Evolutionary conservation across 2,888 invertebrate species (phyloP).

Genomic region (Drosophila antonietae): DNA sequence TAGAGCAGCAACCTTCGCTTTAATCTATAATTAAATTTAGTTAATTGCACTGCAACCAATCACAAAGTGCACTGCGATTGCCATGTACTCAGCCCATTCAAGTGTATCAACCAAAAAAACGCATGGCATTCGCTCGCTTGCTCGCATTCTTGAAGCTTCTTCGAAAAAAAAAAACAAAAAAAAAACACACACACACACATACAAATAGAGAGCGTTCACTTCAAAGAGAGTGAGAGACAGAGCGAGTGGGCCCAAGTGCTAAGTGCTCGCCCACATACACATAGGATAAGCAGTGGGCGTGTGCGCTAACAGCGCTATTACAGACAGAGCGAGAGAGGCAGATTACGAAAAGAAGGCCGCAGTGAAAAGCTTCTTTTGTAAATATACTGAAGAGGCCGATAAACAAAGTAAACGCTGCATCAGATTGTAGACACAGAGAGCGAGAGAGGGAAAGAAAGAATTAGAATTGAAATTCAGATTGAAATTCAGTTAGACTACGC

Average conservation of each 20-base stretch:
- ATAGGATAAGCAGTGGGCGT: conserved; percentile 37
- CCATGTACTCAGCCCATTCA: conserved; percentile 27
- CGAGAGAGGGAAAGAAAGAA: conserved; percentile 7
- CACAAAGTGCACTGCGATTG: conserved; percentile 19
- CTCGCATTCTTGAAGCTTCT: conserved; percentile 57
- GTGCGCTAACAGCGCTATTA: conserved; percentile 34
- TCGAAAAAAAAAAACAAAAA: conserved; percentile 12
- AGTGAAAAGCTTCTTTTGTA: conserved; percentile 50
- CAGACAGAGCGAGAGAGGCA: conserved; percentile 15
- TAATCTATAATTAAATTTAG: conserved; percentile 15
- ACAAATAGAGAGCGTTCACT: conserved; percentile 19
- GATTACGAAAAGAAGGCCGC: conserved; percentile 10
- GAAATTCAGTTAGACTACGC: conserved; percentile 21
- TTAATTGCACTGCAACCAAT: neutral
- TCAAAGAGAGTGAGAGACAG: conserved; percentile 6
- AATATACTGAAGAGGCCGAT: conserved; percentile 53
- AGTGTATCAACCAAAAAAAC: conserved; percentile 36
- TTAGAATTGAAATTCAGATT: conserved; percentile 13
- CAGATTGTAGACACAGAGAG: conserved; percentile 23
- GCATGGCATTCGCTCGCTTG: conserved; percentile 36
- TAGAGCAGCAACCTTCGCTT: neutral
- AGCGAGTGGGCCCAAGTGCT: conserved; percentile 24
- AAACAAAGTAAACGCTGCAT: conserved; percentile 63
- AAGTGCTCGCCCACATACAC: conserved; percentile 32
- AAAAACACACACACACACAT: neutral